Evolutionary conservation across 2,113 vertebrate genomes (phyloP), one percentile per base, ranked within the genome.

Genomic region (Aepyceros melampus): DNA sequence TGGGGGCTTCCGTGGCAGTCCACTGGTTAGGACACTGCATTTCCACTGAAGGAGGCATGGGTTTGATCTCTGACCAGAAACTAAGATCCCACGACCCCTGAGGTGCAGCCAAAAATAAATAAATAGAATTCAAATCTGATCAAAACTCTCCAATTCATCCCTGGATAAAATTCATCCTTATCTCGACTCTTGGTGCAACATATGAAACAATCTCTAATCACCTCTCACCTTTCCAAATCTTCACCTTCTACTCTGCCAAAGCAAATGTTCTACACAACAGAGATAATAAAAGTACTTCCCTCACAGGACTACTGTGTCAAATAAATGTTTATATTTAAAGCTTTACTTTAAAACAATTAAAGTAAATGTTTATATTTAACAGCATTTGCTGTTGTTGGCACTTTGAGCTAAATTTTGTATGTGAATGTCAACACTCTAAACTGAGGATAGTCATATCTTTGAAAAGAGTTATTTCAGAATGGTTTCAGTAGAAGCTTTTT

Each of bases 91-190:
- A 3, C 1, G 0, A 81, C 10, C 45, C 45, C 5, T 2, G 78
- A 19, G 29, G 36, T 1, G 10, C n/a, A 71, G 43, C 45, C 76
- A 79, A 49, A 79, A 49, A 79, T 79, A 19, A 49, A 31, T 6
- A 49, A 31, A 79, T 19, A 49, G 43, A 87, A 90, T 7, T 3
- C 23, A 87, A 43, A 45, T 93, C 60, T 10, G 15, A 45, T 67
- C 5, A 58, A 74, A 96, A 64, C 31, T 82, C 14, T 23, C 40
- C 21, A 84, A 6, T 5, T 33, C 21, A 64, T 31, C 9, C 67
- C 36, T 90, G 36, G 84, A 13, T 93, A 87, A 92, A 96, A 79
- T 7, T 8, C 21, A 10, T 53, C 45, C 23, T 96, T 36, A 56
- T 6, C 53, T 9, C 5, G 53, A 45, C 13, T 7, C 31, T 51